Base-by-base conservation (phyloP, 2,888 invertebrate species). In the Patella ulyssiponensis region DNA sequence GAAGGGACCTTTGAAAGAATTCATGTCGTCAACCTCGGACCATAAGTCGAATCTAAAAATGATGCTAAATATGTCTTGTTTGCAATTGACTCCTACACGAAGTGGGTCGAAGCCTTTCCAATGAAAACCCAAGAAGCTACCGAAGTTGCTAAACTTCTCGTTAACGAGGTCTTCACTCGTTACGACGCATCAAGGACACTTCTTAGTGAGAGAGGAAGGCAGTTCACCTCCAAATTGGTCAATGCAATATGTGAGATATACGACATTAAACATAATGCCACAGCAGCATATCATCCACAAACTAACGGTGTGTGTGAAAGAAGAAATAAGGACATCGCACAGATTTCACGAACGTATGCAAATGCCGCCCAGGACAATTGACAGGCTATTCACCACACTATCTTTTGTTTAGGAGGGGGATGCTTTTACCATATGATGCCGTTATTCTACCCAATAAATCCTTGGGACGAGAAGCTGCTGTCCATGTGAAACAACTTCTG, bases 181-280 rank as follows among this genome's bases (percentile, higher is more conserved):
- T 79, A 78, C 69, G 81, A 77, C 0, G 69, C 76, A n/a, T 77
- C 79, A 1, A 20, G 58, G 4, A 69, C 79, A 7, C 74, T 82
- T 14, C 33, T 80, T 51, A 80, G 77, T 20, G 81, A 82, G 23
- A 76, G 77, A 73, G 82, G 81, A 23, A n/a, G 56, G 14, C 77
- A 81, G 33, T 81, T 82, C 54, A 71, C 80, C 54, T 81, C 81
- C 4, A 69, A 72, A 1, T 5, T 81, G 15, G 76, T 81, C 52
- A 20, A 33, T n/a, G 58, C 56, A 52, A 15, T 78, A n/a, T 75
- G 64, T 51, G 53, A 71, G 17, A 51, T 78, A 14, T 23, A 72
- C 33, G 53, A 75, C n/a, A 58, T 78, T 20, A 71, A 71, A 17
- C 56, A 44, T 7, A 20, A 20, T 56, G 27, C 17, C 12, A 78